A percentile compares a stretch with the other conserved stretches of the same genome.
Conservation (phyloP, 2,113 vertebrate genomes). For the Sminthopsis crassicaudata region DNA sequence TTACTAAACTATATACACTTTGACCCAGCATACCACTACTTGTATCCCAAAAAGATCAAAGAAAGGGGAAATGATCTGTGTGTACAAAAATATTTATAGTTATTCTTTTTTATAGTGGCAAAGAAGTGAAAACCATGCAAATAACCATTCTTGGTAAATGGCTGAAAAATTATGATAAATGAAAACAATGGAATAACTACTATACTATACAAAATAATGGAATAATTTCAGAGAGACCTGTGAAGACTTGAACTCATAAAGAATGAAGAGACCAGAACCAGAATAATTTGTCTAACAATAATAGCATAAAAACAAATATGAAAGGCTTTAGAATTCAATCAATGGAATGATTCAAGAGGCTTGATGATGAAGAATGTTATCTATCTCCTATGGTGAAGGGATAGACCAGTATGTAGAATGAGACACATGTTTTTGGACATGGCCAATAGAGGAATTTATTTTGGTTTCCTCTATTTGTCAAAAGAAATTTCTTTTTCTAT, state of each 20-base stretch:
- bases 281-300: neutral
- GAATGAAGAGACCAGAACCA: neutral
- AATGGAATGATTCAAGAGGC: neutral
- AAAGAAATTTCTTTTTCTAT: neutral
- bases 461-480: neutral
- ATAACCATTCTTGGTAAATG: neutral
- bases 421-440: neutral
- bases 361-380: neutral
- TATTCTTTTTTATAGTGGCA: neutral
- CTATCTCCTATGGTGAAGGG: neutral
- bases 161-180: neutral
- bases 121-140: neutral
- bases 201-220: neutral
- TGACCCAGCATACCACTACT: neutral
- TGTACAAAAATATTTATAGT: neutral
- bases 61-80: neutral
- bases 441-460: neutral
- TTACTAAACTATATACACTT: neutral
- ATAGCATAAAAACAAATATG: neutral
- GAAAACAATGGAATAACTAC: neutral
- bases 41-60: neutral
- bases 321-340: neutral
- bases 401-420: neutral
- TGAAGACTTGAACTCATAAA: neutral
- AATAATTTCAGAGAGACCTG: neutral